Conservation (phyloP, 2,113 vertebrate genomes). For the Nothocercus nigrocapillus region DNA sequence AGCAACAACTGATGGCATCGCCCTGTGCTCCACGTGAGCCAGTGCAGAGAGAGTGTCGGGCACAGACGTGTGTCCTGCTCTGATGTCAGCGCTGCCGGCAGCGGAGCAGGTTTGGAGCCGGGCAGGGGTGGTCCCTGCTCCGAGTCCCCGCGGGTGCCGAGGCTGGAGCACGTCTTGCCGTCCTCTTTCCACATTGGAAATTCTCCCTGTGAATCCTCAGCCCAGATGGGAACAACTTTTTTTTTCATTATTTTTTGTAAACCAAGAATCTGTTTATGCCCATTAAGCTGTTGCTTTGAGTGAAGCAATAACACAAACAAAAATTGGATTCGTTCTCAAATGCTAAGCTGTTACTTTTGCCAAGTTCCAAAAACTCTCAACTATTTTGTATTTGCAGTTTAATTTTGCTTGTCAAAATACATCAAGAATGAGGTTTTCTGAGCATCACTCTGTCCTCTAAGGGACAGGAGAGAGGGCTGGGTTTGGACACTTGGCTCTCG, state of each 20-base stretch:
- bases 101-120: background rate
- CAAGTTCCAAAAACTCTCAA: background rate
- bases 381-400: background rate
- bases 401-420: background rate
- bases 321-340: background rate
- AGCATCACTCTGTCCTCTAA: background rate
- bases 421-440: background rate
- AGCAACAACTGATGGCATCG: background rate
- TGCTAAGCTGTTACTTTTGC: background rate
- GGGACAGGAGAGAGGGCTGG: background rate
- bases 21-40: background rate
- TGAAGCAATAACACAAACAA: conserved; percentile 18
- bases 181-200: conserved; percentile 16
- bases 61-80: background rate
- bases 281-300: conserved; percentile 54
- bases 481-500: background rate
- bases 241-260: conserved; percentile 26
- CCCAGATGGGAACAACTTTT: conserved; percentile 38
- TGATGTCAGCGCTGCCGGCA: background rate
- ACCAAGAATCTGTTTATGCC: conserved; percentile 20
- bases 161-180: background rate
- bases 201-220: conserved; percentile 25
- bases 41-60: rapidly evolving
- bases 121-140: background rate
- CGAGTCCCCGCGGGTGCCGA: background rate